Evolutionary conservation across 2,888 invertebrate species (phyloP).

Genomic region (Oasisia sp.): DNA sequence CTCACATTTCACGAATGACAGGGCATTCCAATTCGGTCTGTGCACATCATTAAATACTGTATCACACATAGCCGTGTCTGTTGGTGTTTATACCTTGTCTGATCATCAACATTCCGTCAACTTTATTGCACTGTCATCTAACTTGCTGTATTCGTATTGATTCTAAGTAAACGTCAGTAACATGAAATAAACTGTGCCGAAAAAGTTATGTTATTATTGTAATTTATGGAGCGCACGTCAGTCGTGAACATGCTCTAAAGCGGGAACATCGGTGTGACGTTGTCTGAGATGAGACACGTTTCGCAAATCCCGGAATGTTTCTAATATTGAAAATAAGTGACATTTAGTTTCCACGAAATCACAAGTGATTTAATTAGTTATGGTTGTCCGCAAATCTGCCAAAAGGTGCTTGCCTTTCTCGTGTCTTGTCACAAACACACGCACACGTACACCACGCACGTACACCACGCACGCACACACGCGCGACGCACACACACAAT

Average conservation of each 20-base stretch:
- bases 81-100: neutral
- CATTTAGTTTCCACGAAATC: too few species aligned
- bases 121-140: neutral
- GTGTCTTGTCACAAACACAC: too few species aligned
- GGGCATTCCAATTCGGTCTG: neutral
- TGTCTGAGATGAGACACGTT: neutral
- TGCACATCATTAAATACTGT: constrained; percentile 5
- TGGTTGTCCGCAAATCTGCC: too few species aligned
- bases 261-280: too few species aligned
- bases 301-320: neutral
- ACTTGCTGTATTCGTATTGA: neutral
- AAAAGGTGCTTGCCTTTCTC: too few species aligned
- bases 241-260: too few species aligned
- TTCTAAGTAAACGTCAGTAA: neutral
- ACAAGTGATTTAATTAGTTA: too few species aligned
- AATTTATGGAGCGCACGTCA: neutral
- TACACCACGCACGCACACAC: too few species aligned
- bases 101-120: neutral
- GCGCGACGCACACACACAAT: too few species aligned
- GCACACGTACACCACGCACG: too few species aligned
- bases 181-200: constrained; percentile 17
- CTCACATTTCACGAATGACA: constrained; percentile 13
- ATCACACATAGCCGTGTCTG: neutral
- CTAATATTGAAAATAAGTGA: too few species aligned
- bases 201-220: neutral